Base-by-base conservation (phyloP, 2,797 vertebrate genomes). In the Caiman crocodilus region DNA sequence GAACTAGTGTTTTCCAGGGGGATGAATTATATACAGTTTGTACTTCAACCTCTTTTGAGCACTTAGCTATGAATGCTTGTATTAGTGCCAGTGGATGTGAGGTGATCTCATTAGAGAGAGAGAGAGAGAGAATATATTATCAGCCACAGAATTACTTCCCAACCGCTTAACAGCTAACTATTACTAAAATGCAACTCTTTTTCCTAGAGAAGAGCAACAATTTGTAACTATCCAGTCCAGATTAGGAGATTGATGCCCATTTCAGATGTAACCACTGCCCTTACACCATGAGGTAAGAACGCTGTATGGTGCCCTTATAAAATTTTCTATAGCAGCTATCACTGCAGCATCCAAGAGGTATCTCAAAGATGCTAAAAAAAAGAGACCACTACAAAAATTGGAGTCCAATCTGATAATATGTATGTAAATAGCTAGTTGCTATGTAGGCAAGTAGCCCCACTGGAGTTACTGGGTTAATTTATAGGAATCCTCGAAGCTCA, bases 11-110 rank as follows among this genome's bases (percentile, higher is more conserved):
- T 98, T 97, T 97, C 96, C 96, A 88, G 97, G 96, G 95, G 96
- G 13, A 94, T 97, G 97, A 98, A 98, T 97, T 97, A 97, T 96
- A 97, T 94, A 96, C 95, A 95, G 93, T 97, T 97, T 97, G 95
- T 97, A 95, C 94, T 97, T 92, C 91, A 96, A 90, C 93, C 97
- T 97, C 97, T 97, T 97, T 95, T 95, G 92, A 97, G 97, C 96
- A 97, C 97, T 98, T 96, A 94, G 94, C 97, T 97, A 87, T 88
- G 95, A 97, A 98, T 96, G 95, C 97, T 96, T 97, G 96, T 96
- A 94, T 92, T 94, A 6, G 93, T 94, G 97, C 97, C 97, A 97
- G 95, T 23, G 90, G 95, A 90, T 88, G 95, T 89, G 97, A 97
- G 97, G 96, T 97, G 97, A 98, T 97, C 96, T 97, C 96, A 97